Base-by-base conservation (phyloP, 2,888 invertebrate species). In the Agapetus fuscipes region DNA sequence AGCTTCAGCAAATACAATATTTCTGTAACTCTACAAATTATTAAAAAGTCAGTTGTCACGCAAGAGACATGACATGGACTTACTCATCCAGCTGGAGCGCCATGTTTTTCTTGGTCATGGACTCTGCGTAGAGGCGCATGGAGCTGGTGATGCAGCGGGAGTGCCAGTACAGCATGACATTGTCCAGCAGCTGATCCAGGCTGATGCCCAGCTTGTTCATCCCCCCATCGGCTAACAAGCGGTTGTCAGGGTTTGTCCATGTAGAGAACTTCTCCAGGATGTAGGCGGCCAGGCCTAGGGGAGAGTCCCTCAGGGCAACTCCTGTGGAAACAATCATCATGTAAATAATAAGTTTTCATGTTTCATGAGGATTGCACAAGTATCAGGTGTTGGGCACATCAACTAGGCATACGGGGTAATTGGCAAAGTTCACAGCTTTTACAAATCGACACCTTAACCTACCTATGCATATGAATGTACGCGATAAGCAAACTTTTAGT, bases 121-220 rank as follows among this genome's bases (percentile, higher is more conserved):
- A 56, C 56, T 90, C 88, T 0, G 82, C 60, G 54, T 89, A 91
- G 15, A 86, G 61, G 25, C 90, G 69, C 62, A 78, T 70, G 0
- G 86, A 80, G 0, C 85, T 78, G 0, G 82, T 81, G 7, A 87
- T 82, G 6, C 78, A 77, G 34, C 76, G 75, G 1, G 79, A 74
- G 0, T 76, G 56, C 84, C 88, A 91, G 60, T 90, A 93, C 32
- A 88, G 61, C 83, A 87, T 87, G 4, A 90, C 57, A 53, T 87
- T 85, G 49, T 88, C 87, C 6, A 89, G 58, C 11, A 91, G 62
- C 49, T 83, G 78, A 34, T 82, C 81, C 39, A 78, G 60, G 0
- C 74, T 73, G 56, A 71, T 83, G 48, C 76, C 74, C 5, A 20
- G 9, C 43, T 71, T 63, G 1, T 64, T 60, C 0, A 89, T 58